These are phyloP conservation scores for Heterochromis multidens DNA, from an alignment of 2,113 vertebrate genomes.

Conservation along the genomic window DNA sequence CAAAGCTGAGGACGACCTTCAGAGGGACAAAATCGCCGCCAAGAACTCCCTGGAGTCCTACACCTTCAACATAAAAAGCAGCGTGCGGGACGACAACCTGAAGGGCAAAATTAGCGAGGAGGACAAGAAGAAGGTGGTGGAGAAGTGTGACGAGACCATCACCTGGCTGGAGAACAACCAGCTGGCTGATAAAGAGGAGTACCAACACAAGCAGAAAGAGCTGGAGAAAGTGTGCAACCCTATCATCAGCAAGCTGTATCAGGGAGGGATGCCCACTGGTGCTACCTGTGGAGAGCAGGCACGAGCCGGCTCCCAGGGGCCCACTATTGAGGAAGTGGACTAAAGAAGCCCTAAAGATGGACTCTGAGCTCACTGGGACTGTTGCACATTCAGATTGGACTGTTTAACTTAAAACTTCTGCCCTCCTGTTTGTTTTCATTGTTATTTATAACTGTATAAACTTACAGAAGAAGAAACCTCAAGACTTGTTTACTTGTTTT, in stretches of 20 bases:
- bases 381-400: neutral
- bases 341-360: neutral
- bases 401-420: neutral
- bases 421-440: neutral
- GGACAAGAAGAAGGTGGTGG: constrained; percentile 31
- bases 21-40: constrained; percentile 41
- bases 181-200: constrained; percentile 55
- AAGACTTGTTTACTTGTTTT: neutral
- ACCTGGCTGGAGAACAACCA: constrained; percentile 58
- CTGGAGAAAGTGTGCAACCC: constrained; percentile 46
- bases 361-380: neutral
- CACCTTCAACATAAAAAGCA: constrained; percentile 51
- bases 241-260: constrained; percentile 43
- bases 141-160: constrained; percentile 40
- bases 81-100: constrained; percentile 36
- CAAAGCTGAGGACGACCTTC: constrained; percentile 43
- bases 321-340: constrained; percentile 45
- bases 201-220: constrained; percentile 45
- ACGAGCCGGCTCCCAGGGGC: constrained; percentile 20
- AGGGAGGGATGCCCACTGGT: constrained; percentile 25
- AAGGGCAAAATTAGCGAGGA: constrained; percentile 35
- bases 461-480: neutral
- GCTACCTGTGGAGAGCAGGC: constrained; percentile 4
- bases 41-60: constrained; percentile 61
- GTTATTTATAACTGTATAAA: neutral